These are phyloP conservation scores for Hydroisotoma schaefferi DNA, from an alignment of 2,888 invertebrate species.

Conservation along the genomic window DNA sequence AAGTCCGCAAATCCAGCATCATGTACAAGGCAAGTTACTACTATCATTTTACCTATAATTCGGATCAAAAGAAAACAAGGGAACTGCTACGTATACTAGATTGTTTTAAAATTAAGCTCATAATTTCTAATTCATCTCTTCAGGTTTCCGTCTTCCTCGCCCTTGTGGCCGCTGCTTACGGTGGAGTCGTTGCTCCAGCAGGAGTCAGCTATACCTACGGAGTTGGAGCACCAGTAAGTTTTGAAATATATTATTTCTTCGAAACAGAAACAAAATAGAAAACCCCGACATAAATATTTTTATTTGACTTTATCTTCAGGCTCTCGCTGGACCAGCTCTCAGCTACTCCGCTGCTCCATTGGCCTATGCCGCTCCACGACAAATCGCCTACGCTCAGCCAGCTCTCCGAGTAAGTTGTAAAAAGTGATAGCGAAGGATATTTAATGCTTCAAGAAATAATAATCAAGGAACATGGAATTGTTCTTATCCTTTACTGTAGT, in stretches of 20 bases:
- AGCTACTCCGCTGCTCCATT: too few relatives aligned
- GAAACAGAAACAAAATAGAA: not conserved
- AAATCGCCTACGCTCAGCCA: not conserved
- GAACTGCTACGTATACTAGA: too few relatives aligned
- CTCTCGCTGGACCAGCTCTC: not conserved
- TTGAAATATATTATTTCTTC: not conserved
- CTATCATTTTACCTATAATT: too few relatives aligned
- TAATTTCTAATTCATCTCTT: not conserved
- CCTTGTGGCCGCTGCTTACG: constrained; percentile 27
- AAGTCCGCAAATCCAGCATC: not conserved
- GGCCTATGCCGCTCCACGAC: not conserved
- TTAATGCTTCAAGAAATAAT: too few relatives aligned
- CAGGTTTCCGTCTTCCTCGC: constrained; percentile 22
- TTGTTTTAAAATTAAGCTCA: too few relatives aligned
- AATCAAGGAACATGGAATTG: too few relatives aligned
- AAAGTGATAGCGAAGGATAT: too few relatives aligned
- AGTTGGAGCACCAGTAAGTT: constrained; percentile 14
- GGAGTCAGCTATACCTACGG: constrained; percentile 11
- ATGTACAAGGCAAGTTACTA: constrained; percentile 16
- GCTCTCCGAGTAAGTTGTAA: not conserved
- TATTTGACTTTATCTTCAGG: not conserved
- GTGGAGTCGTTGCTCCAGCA: constrained; percentile 19
- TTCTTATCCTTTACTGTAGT: too few relatives aligned
- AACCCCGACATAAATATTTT: not conserved
- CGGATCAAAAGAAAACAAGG: too few relatives aligned